phyloP scores from a whole-genome alignment of 2,888 invertebrate species.

The Trimorus sp. region DNA sequence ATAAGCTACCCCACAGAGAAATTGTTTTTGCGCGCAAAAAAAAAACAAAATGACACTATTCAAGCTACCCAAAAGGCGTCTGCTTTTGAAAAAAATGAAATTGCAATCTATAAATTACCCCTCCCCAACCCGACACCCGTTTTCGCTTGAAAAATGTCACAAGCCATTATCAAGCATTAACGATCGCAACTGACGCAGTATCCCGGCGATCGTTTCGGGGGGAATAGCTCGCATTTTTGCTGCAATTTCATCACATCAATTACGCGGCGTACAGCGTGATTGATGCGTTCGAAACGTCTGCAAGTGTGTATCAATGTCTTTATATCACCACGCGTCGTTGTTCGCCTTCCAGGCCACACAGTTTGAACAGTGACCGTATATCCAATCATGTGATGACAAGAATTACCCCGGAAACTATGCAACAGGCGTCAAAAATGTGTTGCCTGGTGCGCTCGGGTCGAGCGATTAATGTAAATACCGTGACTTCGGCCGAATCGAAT shows the following conservation, averaged over 20 bases:
- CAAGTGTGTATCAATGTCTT: conserved; percentile 43
- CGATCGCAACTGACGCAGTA: too few relatives aligned
- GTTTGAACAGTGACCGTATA: conserved; percentile 39
- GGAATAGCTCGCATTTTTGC: background rate
- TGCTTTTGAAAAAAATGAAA: too few relatives aligned
- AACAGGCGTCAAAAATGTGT: conserved; percentile 41
- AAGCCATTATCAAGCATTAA: too few relatives aligned
- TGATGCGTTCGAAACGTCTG: conserved; percentile 25
- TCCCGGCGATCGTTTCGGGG: background rate
- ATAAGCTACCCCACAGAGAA: too few relatives aligned
- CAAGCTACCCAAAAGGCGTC: too few relatives aligned
- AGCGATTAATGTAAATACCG: conserved; percentile 7
- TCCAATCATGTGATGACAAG: conserved; percentile 39
- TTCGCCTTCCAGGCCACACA: conserved; percentile 30
- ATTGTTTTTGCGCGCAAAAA: too few relatives aligned
- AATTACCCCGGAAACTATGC: conserved; percentile 33
- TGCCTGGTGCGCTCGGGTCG: background rate
- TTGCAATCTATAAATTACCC: too few relatives aligned
- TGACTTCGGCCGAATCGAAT: background rate
- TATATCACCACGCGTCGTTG: conserved; percentile 34
- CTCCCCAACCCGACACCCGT: too few relatives aligned
- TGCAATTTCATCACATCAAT: conserved; percentile 11
- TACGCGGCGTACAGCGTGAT: conserved; percentile 14
- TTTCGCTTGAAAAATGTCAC: too few relatives aligned
- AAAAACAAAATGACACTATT: too few relatives aligned